phyloP scores from a whole-genome alignment of 2,113 vertebrate species.

The Miniopterus natalensis region DNA sequence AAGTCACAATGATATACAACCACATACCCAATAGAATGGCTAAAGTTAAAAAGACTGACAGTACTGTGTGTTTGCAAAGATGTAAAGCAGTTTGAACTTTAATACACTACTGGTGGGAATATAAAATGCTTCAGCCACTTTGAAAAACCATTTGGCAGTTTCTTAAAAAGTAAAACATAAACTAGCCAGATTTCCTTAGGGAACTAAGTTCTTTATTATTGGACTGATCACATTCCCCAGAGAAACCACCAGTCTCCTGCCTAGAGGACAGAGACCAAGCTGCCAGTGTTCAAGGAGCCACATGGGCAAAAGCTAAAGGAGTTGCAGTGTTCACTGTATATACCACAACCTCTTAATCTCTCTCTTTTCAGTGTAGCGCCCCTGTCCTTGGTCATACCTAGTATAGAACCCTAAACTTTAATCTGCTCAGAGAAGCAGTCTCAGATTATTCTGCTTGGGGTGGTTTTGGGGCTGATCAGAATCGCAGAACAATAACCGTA shows the following conservation, averaged over 20 bases:
- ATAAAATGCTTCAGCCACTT: not conserved
- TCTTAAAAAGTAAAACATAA: not conserved
- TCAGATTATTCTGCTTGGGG: not conserved
- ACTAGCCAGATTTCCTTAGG: not conserved
- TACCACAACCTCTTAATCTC: not conserved
- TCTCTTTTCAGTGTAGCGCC: not conserved
- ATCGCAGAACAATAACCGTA: not conserved
- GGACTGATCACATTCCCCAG: not conserved
- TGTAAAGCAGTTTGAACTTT: not conserved
- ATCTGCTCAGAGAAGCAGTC: not conserved
- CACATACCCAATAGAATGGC: not conserved
- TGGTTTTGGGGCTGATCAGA: not conserved
- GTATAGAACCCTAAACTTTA: not conserved
- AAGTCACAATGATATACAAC: not conserved
- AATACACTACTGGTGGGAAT: not conserved
- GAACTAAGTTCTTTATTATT: slow-evolving; percentile 14
- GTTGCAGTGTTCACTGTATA: not conserved
- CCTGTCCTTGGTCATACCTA: not conserved
- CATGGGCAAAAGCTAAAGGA: not conserved
- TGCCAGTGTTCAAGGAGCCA: not conserved
- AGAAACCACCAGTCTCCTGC: not conserved
- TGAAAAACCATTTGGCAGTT: not conserved
- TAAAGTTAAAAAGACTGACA: not conserved
- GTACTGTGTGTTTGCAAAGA: not conserved
- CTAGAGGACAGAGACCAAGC: not conserved